Base-by-base conservation (phyloP, 2,888 invertebrate genomes). In the Salticus scenicus region DNA sequence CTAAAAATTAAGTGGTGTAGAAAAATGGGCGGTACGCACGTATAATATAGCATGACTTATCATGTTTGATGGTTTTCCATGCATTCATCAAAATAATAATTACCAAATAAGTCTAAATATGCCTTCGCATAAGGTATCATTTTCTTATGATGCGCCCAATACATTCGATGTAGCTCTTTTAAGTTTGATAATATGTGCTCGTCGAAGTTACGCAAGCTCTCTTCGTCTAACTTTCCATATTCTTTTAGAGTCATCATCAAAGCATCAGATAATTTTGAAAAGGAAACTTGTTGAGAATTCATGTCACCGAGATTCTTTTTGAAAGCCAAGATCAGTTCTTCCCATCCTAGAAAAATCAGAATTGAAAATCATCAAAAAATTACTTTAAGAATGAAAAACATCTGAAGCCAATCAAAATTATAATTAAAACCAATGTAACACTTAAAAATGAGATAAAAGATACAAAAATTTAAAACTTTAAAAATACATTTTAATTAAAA, bases 61-160 rank as follows among this genome's bases (percentile, higher is more conserved):
- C n/a, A n/a, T n/a, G n/a, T n/a, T n/a, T n/a, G n/a, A n/a, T n/a
- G n/a, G n/a, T n/a, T n/a, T n/a, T n/a, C n/a, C n/a, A n/a, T n/a
- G n/a, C n/a, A n/a, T n/a, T n/a, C 27, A 12, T 1, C 8, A 66
- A 33, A 57, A 7, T 20, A 7, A n/a, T 17, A 24, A 1, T 70
- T 81, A 87, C 86, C 86, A 66, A 87, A 87, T 24, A 81, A 10
- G 47, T 87, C 64, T 1, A 73, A 28, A 47, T 80, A 87, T 12
- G 64, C 7, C 8, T 66, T 51, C 28, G 77, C 31, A 33, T 57
- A 87, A 10, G 86, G 51, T 7, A 57, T 57, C 0, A 57, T 2
- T 10, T 77, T 74, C 17, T 73, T 72, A 10, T 57, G 63, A 37
- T 42, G 63, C 37, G 4, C 37, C 17, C 69, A 33, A 20, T 74